Evolutionary conservation across 2,797 vertebrate genomes (phyloP), one percentile per base, ranked within the genome.

Genomic region (Neosilurus hyrtlii): DNA sequence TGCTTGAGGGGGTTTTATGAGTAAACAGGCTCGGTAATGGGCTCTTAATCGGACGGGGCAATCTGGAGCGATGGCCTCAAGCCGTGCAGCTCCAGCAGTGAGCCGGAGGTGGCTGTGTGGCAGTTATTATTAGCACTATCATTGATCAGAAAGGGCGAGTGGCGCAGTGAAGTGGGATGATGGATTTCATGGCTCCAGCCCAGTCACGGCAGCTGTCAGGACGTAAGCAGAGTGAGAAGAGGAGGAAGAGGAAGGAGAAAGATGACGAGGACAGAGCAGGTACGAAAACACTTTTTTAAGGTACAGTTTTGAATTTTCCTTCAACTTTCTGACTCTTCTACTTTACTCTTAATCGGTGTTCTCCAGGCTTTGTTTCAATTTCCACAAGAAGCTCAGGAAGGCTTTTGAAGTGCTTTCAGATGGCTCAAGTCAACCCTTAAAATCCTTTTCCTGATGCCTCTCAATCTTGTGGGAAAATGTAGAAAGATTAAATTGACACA

Each of bases 121-220:
- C 92, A 87, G 93, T 94, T 94, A 94, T 94, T 94, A 94, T 94
- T 95, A 94, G 93, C 89, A 89, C 90, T 94, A 94, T 94, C 94
- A 94, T 94, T 94, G 94, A 95, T 94, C 93, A 94, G 94, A 91
- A 86, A 88, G 90, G 83, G 66, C 66, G 86, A 89, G 88, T 51
- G 70, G 88, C 82, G 85, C 86, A 84, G 88, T 89, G 84, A 88
- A 92, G 91, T 89, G 86, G 85, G 87, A 93, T 94, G 93, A 94
- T 94, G 92, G 91, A 93, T 94, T 91, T 49, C 49, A 88, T 87
- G 89, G 90, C 90, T 88, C 84, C 80, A 67, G 88, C 89, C 91
- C 86, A 87, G 89, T 88, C 86, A 73, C 84, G 78, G 87, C 90
- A 89, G 86, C 88, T 91, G 89, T 90, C 88, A 88, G 75, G 80